phyloP scores from a whole-genome alignment of 2,797 vertebrate species.

The Acestrorhynchus altus region DNA sequence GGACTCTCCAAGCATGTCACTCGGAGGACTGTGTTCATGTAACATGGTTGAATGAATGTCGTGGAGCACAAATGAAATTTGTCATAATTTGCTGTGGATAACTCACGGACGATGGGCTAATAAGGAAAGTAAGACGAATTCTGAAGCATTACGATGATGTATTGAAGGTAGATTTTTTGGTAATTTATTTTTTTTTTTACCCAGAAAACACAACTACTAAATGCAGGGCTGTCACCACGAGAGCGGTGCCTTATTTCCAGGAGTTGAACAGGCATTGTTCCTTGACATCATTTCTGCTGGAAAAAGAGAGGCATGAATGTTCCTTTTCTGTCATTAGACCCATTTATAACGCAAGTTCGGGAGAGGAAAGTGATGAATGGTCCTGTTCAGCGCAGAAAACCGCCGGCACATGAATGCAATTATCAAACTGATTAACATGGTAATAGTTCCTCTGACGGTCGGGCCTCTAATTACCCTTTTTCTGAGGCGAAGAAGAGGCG shows the following conservation, averaged over 20 bases:
- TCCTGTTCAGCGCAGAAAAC: neutral
- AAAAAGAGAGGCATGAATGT: neutral
- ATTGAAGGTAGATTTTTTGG: too few species aligned
- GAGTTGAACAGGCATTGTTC: neutral
- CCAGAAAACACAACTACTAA: neutral
- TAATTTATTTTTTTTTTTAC: neutral
- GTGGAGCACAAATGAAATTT: too few species aligned
- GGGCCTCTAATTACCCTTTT: conserved; percentile 34
- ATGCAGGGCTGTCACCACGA: neutral
- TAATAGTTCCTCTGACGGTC: conserved; percentile 42
- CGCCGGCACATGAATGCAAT: conserved; percentile 2
- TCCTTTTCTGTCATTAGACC: neutral
- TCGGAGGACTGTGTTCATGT: too few species aligned
- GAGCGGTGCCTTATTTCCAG: neutral
- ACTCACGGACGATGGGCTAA: too few species aligned
- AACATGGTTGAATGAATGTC: too few species aligned
- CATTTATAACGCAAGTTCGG: neutral
- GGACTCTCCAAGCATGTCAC: too few species aligned
- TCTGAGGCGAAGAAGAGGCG: conserved; percentile 15
- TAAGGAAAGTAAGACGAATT: too few species aligned
- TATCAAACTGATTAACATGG: conserved; percentile 41
- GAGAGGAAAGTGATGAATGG: conserved; percentile 33
- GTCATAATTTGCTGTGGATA: too few species aligned
- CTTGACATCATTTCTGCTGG: neutral
- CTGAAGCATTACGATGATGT: too few species aligned